Evolutionary conservation across 2,888 invertebrate species (phyloP), one percentile per base, ranked within the genome.

Genomic region (Sesia bembeciformis): DNA sequence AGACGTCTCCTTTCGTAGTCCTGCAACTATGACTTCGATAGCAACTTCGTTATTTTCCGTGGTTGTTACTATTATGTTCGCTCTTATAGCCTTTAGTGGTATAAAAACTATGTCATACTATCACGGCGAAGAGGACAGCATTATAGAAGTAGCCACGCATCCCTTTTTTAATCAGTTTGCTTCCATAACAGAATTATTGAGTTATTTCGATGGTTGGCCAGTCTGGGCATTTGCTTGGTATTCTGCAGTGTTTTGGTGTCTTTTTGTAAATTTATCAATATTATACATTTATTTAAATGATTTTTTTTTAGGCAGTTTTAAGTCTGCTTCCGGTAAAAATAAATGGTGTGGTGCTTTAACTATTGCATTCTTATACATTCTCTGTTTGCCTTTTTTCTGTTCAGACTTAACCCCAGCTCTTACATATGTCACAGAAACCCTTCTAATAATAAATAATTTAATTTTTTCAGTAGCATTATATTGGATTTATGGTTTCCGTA

Each of bases 81-180:
- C 75, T 39, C 66, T 85, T 8, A 75, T 85, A 55, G 61, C 74
- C 4, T 85, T 74, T 58, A 78, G 76, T 55, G 85, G 82, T 7
- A 73, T 86, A 8, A 83, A 81, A 69, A 76, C 77, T 3, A 82
- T 88, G 78, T 78, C 84, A 39, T 87, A 79, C 59, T 86, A 74
- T 59, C 87, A 87, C 53, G 85, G 84, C 0, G 78, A 83, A 66
- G 82, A 85, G 62, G 74, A 78, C 64, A 79, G 78, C 54, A 67
- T 85, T 5, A 64, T 84, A 50, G 86, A 86, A 74, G 57, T 75
- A 4, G 79, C 79, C 3, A 57, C 62, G 2, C 78, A 66, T 60
- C 55, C 64, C 3, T 84, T 68, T 60, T 86, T 86, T 59, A 46
- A 64, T 38, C 59, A 64, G 40, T 84, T 84, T 58, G 81, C 78